Evolutionary conservation across 1,140 invertebrate species (phyloP).

Genomic region (Phymastichus coffea): DNA sequence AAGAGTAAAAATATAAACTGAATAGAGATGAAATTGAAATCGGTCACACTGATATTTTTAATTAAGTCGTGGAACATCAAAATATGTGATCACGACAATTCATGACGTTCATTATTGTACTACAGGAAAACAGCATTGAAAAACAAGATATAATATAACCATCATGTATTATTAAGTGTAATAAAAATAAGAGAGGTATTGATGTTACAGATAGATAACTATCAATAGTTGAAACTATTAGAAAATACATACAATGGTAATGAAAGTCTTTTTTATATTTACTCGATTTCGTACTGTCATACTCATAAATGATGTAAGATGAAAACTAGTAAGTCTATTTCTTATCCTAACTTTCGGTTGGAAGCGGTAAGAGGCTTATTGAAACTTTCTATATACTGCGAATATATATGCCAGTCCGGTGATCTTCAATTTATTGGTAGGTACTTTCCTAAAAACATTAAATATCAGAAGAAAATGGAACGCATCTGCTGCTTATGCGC

Average conservation of each 20-base stretch:
- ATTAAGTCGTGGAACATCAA: conserved; percentile 27
- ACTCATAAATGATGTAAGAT: conserved; percentile 21
- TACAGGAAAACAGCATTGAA: conserved; percentile 22
- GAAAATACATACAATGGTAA: conserved; percentile 22
- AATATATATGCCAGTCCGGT: not conserved
- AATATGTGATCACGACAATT: conserved; percentile 14
- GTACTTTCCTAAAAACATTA: conserved; percentile 5
- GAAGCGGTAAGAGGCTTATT: conserved; percentile 19
- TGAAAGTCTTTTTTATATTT: conserved; percentile 27
- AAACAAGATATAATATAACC: conserved; percentile 18
- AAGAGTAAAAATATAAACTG: conserved; percentile 33
- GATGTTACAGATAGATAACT: conserved; percentile 27
- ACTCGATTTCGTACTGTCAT: conserved; percentile 18
- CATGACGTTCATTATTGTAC: conserved; percentile 19
- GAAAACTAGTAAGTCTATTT: conserved; percentile 7
- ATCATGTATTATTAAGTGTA: conserved; percentile 24
- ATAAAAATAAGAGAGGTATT: conserved; percentile 20
- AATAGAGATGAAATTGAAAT: conserved; percentile 27
- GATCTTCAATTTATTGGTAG: not conserved
- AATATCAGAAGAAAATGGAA: no score
- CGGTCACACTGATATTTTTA: conserved; percentile 29
- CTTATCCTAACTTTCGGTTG: conserved; percentile 17
- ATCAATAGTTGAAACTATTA: conserved; percentile 12
- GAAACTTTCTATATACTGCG: conserved; percentile 1
- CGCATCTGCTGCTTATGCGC: conserved; percentile 19